Base-by-base conservation (phyloP, 1,140 invertebrate genomes). In the Bombus consobrinus region DNA sequence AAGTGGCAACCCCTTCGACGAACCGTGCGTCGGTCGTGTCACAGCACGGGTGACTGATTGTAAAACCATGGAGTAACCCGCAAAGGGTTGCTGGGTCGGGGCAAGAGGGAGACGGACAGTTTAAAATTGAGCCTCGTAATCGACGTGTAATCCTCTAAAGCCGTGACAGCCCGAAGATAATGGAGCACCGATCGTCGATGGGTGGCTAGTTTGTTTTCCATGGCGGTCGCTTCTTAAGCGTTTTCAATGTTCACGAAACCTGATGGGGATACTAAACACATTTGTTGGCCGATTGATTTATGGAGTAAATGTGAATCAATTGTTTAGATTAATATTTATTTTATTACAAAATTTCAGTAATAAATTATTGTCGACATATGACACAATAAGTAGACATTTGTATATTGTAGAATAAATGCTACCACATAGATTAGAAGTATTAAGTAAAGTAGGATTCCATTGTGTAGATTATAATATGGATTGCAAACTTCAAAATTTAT, bases 11-110 rank as follows among this genome's bases (percentile, higher is more conserved):
- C 90, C 89, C 89, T 88, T 91, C 91, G 81, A 79, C 92, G 93
- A 94, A 92, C 94, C 93, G 93, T 8, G 47, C 5, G 6, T 95
- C 93, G 92, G 92, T 82, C 87, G 91, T 95, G 95, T 95, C 95
- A 95, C 91, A 95, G 94, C 94, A 95, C 89, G 94, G 94, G 90
- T 95, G 94, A 95, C 94, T 95, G 94, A 95, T 95, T 95, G 94
- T 94, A 93, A 95, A 95, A 95, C 94, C 94, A 95, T 95, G 87
- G 93, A 95, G 94, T 94, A 90, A 91, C 93, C 94, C 93, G 91
- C 94, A 93, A 90, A 94, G 93, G 92, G 93, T 93, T 93, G 90
- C 87, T 53, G 28, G 13, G 3, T 13, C 57, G 80, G 89, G 85
- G 82, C 8, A 39, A 74, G 68, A 85, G 87, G 85, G 86, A 87